phyloP scores from a whole-genome alignment of 2,888 invertebrate species.

The Harmothoe impar region DNA sequence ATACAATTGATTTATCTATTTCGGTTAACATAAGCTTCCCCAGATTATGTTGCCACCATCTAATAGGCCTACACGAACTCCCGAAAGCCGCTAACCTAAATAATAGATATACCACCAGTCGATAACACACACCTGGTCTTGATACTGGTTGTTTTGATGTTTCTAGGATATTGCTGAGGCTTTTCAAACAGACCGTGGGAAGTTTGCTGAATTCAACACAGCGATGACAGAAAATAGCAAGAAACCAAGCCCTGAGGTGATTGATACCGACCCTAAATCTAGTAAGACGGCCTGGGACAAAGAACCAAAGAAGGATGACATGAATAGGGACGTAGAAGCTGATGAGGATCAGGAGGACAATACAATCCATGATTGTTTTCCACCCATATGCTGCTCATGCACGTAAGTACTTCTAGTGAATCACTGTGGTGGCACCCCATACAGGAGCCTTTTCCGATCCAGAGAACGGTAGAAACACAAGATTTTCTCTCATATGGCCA shows the following conservation, averaged over 20 bases:
- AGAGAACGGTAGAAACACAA: no score
- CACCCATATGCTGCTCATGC: slow-evolving; percentile 65
- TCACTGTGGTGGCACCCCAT: no score
- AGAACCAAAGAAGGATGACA: slow-evolving; percentile 65
- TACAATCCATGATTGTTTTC: slow-evolving; percentile 74
- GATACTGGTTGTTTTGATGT: no score
- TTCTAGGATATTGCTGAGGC: slow-evolving; percentile 71
- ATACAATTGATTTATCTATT: no score
- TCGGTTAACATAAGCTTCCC: no score
- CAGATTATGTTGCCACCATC: no score
- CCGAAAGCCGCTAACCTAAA: no score
- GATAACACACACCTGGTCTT: no score
- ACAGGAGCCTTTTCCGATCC: no score
- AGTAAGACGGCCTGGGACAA: neutral
- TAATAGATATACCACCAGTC: no score
- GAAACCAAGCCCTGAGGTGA: neutral
- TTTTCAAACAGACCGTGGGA: slow-evolving; percentile 73
- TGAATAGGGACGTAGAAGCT: neutral
- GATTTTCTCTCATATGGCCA: no score
- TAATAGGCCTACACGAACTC: no score
- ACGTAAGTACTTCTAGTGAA: neutral
- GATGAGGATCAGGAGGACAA: slow-evolving; percentile 59
- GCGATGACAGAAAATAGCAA: slow-evolving; percentile 43
- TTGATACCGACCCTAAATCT: neutral
- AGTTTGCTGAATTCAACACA: slow-evolving; percentile 73